phyloP scores from a whole-genome alignment of 2,797 vertebrate genomes.

The Ibycter americanus region DNA sequence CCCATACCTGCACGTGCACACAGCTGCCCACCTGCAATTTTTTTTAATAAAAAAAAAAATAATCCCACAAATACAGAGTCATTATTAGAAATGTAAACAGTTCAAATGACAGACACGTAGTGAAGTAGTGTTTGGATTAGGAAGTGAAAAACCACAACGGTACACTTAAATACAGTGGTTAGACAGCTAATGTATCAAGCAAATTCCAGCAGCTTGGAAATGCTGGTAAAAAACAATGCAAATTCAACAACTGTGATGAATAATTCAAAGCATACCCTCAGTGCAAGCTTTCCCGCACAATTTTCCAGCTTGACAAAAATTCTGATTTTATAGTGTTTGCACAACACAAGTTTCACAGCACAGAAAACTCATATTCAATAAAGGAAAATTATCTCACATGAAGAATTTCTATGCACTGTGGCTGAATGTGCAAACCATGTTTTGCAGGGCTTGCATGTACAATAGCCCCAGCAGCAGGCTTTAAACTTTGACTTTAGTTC shows the following conservation, averaged over 20 bases:
- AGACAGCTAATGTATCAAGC: slow-evolving; percentile 33
- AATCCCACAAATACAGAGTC: background rate
- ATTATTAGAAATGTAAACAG: slow-evolving; percentile 5
- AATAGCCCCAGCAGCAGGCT: background rate
- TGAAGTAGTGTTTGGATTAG: background rate
- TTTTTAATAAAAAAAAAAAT: background rate
- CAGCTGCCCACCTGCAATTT: background rate
- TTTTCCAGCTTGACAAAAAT: slow-evolving; percentile 51
- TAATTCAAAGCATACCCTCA: slow-evolving; percentile 49
- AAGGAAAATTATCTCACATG: background rate
- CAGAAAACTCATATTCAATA: background rate
- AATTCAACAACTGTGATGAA: slow-evolving; percentile 57
- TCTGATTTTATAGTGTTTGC: slow-evolving; percentile 31
- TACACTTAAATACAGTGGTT: slow-evolving; percentile 32
- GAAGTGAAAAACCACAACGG: background rate
- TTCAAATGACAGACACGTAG: background rate
- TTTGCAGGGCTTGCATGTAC: background rate
- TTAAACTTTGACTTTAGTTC: background rate
- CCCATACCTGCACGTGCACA: background rate
- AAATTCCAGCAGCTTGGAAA: slow-evolving; percentile 55
- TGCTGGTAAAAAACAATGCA: slow-evolving; percentile 34
- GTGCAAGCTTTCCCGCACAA: background rate
- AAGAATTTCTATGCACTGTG: background rate
- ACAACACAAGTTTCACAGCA: slow-evolving; percentile 22
- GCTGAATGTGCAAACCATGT: background rate